Evolutionary conservation across 2,113 vertebrate species (phyloP).

Genomic region (Paraplagusia blochii): DNA sequence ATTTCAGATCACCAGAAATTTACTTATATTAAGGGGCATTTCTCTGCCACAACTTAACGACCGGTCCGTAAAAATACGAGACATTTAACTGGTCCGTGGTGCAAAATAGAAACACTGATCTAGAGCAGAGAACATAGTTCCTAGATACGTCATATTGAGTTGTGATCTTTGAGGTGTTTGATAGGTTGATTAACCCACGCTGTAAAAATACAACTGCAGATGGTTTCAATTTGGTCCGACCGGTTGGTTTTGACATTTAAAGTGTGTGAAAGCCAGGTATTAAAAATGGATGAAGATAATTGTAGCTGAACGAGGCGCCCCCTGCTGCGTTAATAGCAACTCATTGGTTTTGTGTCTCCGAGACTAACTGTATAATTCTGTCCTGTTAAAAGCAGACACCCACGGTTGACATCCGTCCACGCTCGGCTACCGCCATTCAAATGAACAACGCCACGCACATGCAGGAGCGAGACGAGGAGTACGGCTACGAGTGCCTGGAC

Average conservation of each 20-base stretch:
- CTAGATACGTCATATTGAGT: too few relatives aligned
- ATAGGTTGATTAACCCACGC: too few relatives aligned
- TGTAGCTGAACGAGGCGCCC: conserved; percentile 28
- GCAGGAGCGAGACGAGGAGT: conserved; percentile 96
- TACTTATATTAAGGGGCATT: too few relatives aligned
- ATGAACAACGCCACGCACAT: conserved; percentile 99
- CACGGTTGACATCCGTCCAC: conserved; percentile 96
- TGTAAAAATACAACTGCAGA: too few relatives aligned
- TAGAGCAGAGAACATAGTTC: too few relatives aligned
- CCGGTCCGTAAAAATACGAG: too few relatives aligned
- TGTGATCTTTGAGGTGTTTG: too few relatives aligned
- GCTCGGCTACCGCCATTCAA: conserved; percentile 95
- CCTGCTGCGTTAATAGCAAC: conserved; percentile 10
- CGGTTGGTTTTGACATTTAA: conserved; percentile 51
- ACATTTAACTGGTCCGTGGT: too few relatives aligned
- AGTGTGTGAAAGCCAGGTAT: conserved; percentile 33
- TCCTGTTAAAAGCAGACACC: conserved; percentile 83
- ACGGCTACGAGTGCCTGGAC: conserved; percentile 96
- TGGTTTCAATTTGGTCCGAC: conserved; percentile 29
- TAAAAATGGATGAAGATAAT: conserved; percentile 18
- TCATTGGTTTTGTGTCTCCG: conserved; percentile 5
- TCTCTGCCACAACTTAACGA: too few relatives aligned
- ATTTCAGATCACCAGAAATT: too few relatives aligned
- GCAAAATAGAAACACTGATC: too few relatives aligned
- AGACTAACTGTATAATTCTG: conserved; percentile 45